Evolutionary conservation across 2,888 invertebrate species (phyloP).

Genomic region (Eupithecia dodoneata): DNA sequence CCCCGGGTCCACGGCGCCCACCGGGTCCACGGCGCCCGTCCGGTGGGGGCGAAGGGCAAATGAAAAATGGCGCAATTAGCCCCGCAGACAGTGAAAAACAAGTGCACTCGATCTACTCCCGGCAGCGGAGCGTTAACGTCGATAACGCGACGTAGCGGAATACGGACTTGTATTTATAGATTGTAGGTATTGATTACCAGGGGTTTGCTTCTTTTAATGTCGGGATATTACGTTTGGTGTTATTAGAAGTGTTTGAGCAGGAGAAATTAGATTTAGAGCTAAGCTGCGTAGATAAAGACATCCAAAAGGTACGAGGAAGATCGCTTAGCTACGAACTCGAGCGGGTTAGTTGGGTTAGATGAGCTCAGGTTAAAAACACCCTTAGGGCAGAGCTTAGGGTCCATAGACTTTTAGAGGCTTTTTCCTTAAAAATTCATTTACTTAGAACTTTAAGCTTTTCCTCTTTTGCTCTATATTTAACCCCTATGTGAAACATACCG

Average conservation of each 20-base stretch:
- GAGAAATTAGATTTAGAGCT: neutral
- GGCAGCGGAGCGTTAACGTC: constrained; percentile 58
- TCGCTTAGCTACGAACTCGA: neutral
- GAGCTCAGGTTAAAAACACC: neutral
- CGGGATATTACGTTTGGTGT: neutral
- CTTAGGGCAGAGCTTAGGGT: neutral
- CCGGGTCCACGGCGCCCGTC: constrained; percentile 36
- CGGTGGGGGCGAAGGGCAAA: constrained; percentile 48
- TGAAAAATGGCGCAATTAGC: constrained; percentile 83
- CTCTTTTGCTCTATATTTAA: neutral
- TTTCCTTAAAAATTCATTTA: too few species aligned
- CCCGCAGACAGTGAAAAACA: constrained; percentile 83
- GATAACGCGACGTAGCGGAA: constrained; percentile 57
- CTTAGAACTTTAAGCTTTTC: neutral
- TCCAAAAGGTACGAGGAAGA: neutral
- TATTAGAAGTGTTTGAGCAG: neutral
- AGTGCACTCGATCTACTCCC: constrained; percentile 79
- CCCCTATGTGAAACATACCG: neutral
- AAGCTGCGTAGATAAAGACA: neutral
- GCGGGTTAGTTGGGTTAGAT: neutral
- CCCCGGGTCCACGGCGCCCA: constrained; percentile 35
- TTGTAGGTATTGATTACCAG: constrained; percentile 9
- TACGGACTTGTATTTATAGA: constrained; percentile 33
- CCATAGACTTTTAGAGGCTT: neutral
- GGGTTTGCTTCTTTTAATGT: neutral